Base-by-base conservation (phyloP, 2,113 vertebrate species). In the Laticauda laticaudata region DNA sequence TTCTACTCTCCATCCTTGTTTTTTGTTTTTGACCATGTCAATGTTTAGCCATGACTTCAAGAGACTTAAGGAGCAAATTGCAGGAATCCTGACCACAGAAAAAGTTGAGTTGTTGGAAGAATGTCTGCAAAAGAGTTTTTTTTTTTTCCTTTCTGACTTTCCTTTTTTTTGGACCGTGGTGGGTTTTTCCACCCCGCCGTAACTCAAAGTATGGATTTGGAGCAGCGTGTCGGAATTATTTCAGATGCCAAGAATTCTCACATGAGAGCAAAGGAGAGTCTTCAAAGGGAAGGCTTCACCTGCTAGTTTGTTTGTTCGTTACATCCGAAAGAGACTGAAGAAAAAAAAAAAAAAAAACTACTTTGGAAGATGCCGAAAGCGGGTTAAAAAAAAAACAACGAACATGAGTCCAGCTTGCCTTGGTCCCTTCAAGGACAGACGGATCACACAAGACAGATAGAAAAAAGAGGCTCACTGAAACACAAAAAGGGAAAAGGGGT, bases 381-480 rank as follows among this genome's bases (percentile, higher is more conserved):
- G 0, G 1, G 20, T 75, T 23, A 1, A 55, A 24, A 12, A 29
- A 29, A 29, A 53, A 54, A 0, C 9, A 51, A 51, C 48, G 45
- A 51, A 51, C 14, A 55, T 29, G 51, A n/a, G 29, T 20, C 14
- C 29, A 39, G 86, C 51, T 75, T 29, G 51, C 88, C 45, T 0
- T 93, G 92, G 92, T 95, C 95, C 75, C 91, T 51, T 26, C 69
- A 54, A 48, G 93, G 55, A 0, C 48, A 3, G 75, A 54, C 18
- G 56, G 39, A 0, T 43, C 86, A 59, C 2, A 48, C 48, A 39
- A 87, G 0, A 81, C 20, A 34, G 92, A 45, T 53, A n/a, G 61
- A 64, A 86, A 93, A 95, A 69, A 51, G 26, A 92, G 95, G 55
- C 21, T 90, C 81, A 93, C 92, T n/a, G 39, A 23, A 55, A 56